A percentile compares a stretch with the other conserved stretches of the same genome.
Conservation (phyloP, 2,888 invertebrate species). For the Seira musarum region DNA sequence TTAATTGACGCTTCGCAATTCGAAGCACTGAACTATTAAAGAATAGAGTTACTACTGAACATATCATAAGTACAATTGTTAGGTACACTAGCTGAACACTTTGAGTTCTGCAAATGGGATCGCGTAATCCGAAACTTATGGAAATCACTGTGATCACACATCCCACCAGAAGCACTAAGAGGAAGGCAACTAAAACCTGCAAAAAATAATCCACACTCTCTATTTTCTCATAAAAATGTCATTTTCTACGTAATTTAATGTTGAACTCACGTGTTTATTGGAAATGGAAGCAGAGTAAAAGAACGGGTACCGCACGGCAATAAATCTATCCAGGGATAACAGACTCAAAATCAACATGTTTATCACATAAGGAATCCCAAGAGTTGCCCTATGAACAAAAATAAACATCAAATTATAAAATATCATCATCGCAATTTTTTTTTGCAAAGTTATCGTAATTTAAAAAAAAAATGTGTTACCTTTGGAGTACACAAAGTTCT, state of each 20-base stretch:
- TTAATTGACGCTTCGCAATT: constrained; percentile 68
- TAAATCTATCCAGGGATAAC: constrained; percentile 68
- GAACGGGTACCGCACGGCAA: constrained; percentile 69
- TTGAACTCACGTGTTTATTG: constrained; percentile 67
- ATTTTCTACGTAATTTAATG: not conserved
- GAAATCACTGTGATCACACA: constrained; percentile 64
- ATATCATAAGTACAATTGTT: constrained; percentile 68
- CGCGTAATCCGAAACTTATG: constrained; percentile 64
- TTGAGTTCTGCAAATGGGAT: constrained; percentile 65
- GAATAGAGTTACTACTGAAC: constrained; percentile 69
- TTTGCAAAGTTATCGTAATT: not conserved
- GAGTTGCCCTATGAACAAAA: constrained; percentile 51
- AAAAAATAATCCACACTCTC: not conserved
- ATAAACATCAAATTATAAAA: not conserved
- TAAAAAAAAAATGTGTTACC: constrained; percentile 19
- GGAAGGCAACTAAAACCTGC: constrained; percentile 66
- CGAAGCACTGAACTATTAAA: constrained; percentile 69
- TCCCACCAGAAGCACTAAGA: constrained; percentile 65
- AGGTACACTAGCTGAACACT: constrained; percentile 68
- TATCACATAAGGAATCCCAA: constrained; percentile 68
- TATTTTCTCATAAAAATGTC: not conserved
- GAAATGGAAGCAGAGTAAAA: constrained; percentile 67
- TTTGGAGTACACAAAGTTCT: constrained; percentile 60
- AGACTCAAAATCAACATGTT: constrained; percentile 68
- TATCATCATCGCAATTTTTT: not conserved